Evolutionary conservation across 2,888 invertebrate genomes (phyloP), one percentile per base, ranked within the genome.

Genomic region (Macrosoma leucophasiata): DNA sequence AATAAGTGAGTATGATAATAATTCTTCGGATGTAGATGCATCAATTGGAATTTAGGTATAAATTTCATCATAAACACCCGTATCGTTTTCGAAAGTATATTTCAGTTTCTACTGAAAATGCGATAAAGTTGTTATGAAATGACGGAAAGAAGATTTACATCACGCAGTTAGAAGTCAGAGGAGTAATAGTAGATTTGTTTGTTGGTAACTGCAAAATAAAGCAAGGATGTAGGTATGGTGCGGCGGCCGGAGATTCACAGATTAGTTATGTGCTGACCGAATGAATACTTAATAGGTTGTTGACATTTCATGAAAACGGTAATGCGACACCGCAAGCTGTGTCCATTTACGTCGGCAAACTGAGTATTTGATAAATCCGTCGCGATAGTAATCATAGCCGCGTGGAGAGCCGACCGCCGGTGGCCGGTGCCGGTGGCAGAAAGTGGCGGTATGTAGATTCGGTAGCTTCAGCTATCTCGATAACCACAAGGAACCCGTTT

Each of bases 401-500:
- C 55, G 44, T 52, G 46, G 55, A 62, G 56, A 65, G 62, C 67
- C 66, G 62, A 70, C 62, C 62, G 63, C 63, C 50, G 30, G 25
- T 13, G 25, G 25, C 32, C 19, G 42, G n/a, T n/a, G n/a, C n/a
- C n/a, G n/a, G n/a, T n/a, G n/a, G 50, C 46, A 46, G 39, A 41
- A 54, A 41, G 62, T 52, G 55, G 59, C 52, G 45, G 50, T 60
- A 65, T 58, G 68, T 56, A 67, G 59, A 69, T 74, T 74, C 61
- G 62, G 71, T 59, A 62, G 65, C 66, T 64, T 56, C 58, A 52
- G 57, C 54, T 52, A 60, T 60, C 56, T 67, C 62, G 58, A 57
- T 52, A 50, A 53, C 54, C 53, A 54, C 45, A 61, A 50, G 52
- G 60, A 74, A 76, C 76, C 61, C 62, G 74, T 73, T 76, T 65